Evolutionary conservation across 2,113 vertebrate genomes (phyloP), one percentile per base, ranked within the genome.

Genomic region (Centropus bengalensis): DNA sequence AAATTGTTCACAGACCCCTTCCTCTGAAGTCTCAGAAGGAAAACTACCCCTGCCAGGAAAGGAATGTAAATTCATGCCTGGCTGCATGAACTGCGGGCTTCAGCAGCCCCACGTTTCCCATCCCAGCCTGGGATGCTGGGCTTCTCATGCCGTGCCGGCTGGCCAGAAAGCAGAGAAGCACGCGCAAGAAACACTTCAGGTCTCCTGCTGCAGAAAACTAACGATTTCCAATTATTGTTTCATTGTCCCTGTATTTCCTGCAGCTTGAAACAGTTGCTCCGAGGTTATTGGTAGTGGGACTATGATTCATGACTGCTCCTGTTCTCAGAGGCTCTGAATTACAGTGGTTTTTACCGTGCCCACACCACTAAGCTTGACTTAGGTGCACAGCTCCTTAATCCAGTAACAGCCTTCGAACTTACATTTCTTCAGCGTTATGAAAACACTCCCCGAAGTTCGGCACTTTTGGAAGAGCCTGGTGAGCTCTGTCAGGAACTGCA

Each of bases 391-490:
- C 15, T 40, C 55, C 17, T 58, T 14, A 47, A 28, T 3, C 27
- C 32, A 28, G 10, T 4, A 51, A 21, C 7, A 40, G 16, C 9
- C 24, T 14, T 12, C 16, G 59, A 24, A 97, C 99, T 98, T 98
- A 99, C 99, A 99, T 97, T 99, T 99, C 97, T 99, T 99, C 96
- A 99, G 94, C 45, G 99, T 99, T 97, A 99, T 99, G 95, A 98
- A 99, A 54, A 99, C 99, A 62, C 99, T 99, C 58, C 99, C 99
- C 56, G 98, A 98, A 42, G 98, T 97, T 90, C 99, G 97, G 96
- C 99, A 99, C 97, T 99, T 99, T 59, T 99, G 99, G 94, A 99
- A 99, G 60, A 99, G 98, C 28, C 99, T 97, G 7, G 99, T 99
- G 63, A 99, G 98, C 98, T 99, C 99, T 17, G 99, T 99, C 94